Conservation (phyloP, 2,797 vertebrate genomes). For the Botia kubotai region DNA sequence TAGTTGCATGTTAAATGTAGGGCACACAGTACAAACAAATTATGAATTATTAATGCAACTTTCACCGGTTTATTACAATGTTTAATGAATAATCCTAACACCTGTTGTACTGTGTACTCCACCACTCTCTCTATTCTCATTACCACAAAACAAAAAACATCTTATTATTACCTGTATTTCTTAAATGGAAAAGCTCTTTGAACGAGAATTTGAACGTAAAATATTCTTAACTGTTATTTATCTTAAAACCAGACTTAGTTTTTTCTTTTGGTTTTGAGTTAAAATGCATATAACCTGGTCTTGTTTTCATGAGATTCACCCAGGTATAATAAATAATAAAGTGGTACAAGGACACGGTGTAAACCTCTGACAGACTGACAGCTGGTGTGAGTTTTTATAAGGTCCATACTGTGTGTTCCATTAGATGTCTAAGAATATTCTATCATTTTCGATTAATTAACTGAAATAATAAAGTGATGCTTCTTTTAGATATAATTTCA, state of each 20-base stretch:
- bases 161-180: not conserved
- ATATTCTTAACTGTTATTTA: not conserved
- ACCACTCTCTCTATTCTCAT: not conserved
- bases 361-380: slow-evolving; percentile 23
- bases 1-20: not conserved
- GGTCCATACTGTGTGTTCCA: no score
- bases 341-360: not conserved
- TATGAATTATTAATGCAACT: not conserved
- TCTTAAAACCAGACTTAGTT: not conserved
- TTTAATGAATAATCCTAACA: not conserved
- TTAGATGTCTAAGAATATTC: no score
- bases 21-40: not conserved
- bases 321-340: no score
- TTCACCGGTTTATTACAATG: not conserved
- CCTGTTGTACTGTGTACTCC: not conserved
- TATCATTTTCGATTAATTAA: no score
- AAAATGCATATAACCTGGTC: not conserved
- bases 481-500: no score
- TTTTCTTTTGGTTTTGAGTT: not conserved
- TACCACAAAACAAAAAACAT: not conserved
- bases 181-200: no score
- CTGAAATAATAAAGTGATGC: no score
- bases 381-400: slow-evolving; percentile 51
- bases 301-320: not conserved
- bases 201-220: no score